These are phyloP conservation scores for Condylura cristata DNA, from an alignment of 2,113 vertebrate genomes.

Conservation along the genomic window DNA sequence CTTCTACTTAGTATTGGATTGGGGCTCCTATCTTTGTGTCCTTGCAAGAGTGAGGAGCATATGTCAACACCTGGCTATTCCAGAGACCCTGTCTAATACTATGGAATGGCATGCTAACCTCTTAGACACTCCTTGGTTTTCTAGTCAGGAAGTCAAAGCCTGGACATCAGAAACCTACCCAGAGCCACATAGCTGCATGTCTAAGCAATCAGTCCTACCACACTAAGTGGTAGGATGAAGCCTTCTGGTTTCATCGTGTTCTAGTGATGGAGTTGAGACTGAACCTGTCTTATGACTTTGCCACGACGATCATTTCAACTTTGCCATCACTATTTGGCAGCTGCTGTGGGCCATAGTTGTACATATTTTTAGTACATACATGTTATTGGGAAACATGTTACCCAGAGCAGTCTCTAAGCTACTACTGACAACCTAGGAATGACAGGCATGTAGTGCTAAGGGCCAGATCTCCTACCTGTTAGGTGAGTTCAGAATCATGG, in stretches of 20 bases:
- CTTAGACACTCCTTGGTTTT: too few species aligned
- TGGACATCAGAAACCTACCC: background rate
- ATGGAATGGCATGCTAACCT: background rate
- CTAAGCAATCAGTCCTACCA: background rate
- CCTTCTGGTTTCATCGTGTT: background rate
- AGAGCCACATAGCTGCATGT: background rate
- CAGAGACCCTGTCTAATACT: background rate
- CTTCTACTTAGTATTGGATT: background rate
- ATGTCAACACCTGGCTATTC: background rate
- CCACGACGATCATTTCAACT: background rate
- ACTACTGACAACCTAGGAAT: background rate
- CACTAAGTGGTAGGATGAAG: too few species aligned
- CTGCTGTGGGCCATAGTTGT: background rate
- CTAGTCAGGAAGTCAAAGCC: background rate
- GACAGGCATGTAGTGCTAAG: too few species aligned
- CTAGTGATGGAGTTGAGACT: background rate
- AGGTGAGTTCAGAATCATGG: background rate
- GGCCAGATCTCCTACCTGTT: background rate
- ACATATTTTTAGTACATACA: accelerated
- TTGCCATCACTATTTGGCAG: background rate
- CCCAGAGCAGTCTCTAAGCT: background rate
- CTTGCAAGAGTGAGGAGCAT: background rate
- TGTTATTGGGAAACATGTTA: background rate
- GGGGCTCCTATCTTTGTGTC: background rate
- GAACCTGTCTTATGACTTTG: background rate